phyloP scores from a whole-genome alignment of 2,113 vertebrate genomes.

The Vulpes lagopus region DNA sequence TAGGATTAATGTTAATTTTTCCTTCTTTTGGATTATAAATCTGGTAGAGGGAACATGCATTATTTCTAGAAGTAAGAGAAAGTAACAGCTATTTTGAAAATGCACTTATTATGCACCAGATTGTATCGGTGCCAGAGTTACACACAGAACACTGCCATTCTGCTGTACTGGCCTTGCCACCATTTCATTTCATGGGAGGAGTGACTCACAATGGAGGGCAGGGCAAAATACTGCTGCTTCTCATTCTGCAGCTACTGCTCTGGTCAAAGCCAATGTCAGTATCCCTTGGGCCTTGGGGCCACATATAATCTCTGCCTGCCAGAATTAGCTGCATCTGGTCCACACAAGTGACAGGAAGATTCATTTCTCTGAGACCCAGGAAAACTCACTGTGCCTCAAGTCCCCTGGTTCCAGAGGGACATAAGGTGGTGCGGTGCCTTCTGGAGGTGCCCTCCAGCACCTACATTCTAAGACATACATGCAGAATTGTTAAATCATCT shows the following conservation, averaged over 20 bases:
- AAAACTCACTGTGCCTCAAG: not conserved
- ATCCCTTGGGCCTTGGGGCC: not conserved
- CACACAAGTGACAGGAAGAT: not conserved
- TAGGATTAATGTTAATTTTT: not conserved
- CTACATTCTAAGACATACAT: not conserved
- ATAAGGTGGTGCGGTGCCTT: not conserved
- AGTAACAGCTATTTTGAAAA: not conserved
- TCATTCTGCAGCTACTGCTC: not conserved
- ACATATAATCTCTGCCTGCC: not conserved
- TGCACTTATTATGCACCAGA: not conserved
- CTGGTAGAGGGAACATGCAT: not conserved
- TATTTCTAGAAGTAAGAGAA: not conserved
- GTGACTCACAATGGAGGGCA: not conserved
- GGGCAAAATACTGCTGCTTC: not conserved
- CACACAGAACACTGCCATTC: not conserved
- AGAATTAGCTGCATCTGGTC: not conserved
- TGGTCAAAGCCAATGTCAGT: not conserved
- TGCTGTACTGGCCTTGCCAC: not conserved
- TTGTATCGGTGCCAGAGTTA: not conserved
- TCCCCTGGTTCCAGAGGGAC: not conserved
- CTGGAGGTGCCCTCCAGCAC: not conserved
- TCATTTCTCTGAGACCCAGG: not conserved
- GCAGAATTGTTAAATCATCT: not conserved
- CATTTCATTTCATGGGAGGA: not conserved
- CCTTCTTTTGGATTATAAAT: not conserved